A percentile compares a stretch with the other conserved stretches of the same genome.
phyloP scores from a whole-genome alignment of 2,888 invertebrate genomes.

The Drosophila testacea region DNA sequence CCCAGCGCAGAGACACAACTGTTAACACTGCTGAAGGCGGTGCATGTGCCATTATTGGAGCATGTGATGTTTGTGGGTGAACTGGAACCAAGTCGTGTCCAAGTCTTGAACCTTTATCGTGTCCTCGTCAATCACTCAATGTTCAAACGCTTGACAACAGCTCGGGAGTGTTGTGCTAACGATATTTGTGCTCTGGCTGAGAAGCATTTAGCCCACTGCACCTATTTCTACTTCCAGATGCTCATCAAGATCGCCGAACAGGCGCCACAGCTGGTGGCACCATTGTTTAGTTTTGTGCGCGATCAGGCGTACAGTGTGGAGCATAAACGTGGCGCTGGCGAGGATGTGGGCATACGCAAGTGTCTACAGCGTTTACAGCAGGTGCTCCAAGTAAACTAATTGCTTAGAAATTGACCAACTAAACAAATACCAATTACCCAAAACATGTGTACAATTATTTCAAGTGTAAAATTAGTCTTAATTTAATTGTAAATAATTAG shows the following conservation, averaged over 20 bases:
- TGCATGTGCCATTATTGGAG: constrained; percentile 79
- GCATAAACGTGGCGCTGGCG: constrained; percentile 83
- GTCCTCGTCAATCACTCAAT: constrained; percentile 59
- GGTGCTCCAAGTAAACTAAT: constrained; percentile 24
- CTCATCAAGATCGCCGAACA: constrained; percentile 80
- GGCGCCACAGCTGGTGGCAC: constrained; percentile 70
- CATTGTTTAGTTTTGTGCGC: constrained; percentile 75
- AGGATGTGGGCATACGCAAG: constrained; percentile 83
- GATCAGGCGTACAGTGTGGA: constrained; percentile 81
- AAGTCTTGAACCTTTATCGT: constrained; percentile 77
- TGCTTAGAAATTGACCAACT: background rate
- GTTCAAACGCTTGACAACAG: constrained; percentile 60
- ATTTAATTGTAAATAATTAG: background rate
- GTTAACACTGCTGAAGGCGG: constrained; percentile 75
- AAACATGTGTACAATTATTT: background rate
- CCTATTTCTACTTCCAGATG: constrained; percentile 84
- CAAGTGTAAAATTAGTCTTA: background rate
- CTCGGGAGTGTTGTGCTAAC: constrained; percentile 66
- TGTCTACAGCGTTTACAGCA: constrained; percentile 73
- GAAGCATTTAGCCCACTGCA: constrained; percentile 84
- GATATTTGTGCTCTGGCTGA: constrained; percentile 80
- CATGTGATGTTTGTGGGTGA: constrained; percentile 85
- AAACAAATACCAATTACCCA: too few relatives aligned
- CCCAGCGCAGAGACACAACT: constrained; percentile 52
- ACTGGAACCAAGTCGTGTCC: constrained; percentile 79